Evolutionary conservation across 1,140 invertebrate species (phyloP).

Genomic region (Drosophila paulistorum): DNA sequence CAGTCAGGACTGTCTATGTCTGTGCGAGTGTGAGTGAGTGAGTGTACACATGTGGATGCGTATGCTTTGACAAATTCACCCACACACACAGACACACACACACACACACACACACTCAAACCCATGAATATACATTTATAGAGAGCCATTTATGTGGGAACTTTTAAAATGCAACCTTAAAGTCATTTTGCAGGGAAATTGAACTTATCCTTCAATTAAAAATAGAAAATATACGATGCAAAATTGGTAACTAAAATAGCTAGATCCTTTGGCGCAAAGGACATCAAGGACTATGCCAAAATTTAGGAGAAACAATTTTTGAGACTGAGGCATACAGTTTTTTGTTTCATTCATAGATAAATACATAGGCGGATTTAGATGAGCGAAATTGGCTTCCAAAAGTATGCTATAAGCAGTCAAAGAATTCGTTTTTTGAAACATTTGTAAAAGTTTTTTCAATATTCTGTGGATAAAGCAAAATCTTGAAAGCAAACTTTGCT

Average conservation of each 20-base stretch:
- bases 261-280: no score
- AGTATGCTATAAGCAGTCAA: no score
- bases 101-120: not conserved
- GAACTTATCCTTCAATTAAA: not conserved
- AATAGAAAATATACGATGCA: not conserved
- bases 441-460: no score
- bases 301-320: no score
- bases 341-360: no score
- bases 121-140: slow-evolving; percentile 3
- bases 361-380: no score
- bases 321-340: no score
- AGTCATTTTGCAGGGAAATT: not conserved
- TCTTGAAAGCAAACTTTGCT: no score
- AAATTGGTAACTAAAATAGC: not conserved
- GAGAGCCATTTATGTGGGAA: not conserved
- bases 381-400: no score
- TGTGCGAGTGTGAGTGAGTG: slow-evolving; percentile 6
- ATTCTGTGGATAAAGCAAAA: no score
- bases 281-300: no score
- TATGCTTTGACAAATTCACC: slow-evolving; percentile 15
- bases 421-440: no score
- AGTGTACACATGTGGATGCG: slow-evolving; percentile 7
- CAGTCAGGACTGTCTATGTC: slow-evolving; percentile 8
- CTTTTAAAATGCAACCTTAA: slow-evolving; percentile 7
- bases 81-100: slow-evolving; percentile 17